Evolutionary conservation across 1,140 invertebrate genomes (phyloP).

Genomic region (Heliconius nattereri): DNA sequence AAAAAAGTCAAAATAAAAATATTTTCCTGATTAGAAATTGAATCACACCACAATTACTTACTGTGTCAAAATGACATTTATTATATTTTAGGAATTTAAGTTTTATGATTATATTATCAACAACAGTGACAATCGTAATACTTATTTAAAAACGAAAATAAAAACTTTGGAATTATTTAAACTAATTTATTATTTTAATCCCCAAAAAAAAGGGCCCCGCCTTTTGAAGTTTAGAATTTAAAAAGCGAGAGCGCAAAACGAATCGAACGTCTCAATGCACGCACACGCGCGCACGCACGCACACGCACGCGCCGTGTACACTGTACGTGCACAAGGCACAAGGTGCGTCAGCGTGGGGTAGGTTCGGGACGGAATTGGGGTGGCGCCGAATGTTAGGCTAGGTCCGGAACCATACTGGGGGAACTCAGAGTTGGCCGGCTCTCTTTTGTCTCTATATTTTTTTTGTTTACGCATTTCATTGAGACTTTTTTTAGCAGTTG

Average conservation of each 20-base stretch:
- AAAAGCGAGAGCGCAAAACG: conserved; percentile 49
- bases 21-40: neutral
- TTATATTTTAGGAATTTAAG: too few relatives aligned
- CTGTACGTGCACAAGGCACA: conserved; percentile 31
- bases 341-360: conserved; percentile 66
- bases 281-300: conserved; percentile 50
- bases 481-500: conserved; percentile 15
- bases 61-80: too few relatives aligned
- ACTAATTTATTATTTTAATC: conserved; percentile 2
- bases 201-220: conserved; percentile 29
- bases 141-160: too few relatives aligned
- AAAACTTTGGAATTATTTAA: neutral
- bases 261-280: conserved; percentile 62
- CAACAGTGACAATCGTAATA: neutral
- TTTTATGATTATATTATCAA: neutral
- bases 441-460: conserved; percentile 34
- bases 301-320: conserved; percentile 46
- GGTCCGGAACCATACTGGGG: conserved; percentile 63
- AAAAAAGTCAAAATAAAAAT: too few relatives aligned
- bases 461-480: conserved; percentile 21
- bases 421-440: conserved; percentile 49
- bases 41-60: neutral
- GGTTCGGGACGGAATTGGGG: conserved; percentile 73
- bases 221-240: conserved; percentile 48
- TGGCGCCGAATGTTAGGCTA: conserved; percentile 75